Percentiles rank a stretch among this genome's conserved stretches.
Evolutionary conservation across 2,797 vertebrate species (phyloP).

Genomic region (Sorex maritimensis): DNA sequence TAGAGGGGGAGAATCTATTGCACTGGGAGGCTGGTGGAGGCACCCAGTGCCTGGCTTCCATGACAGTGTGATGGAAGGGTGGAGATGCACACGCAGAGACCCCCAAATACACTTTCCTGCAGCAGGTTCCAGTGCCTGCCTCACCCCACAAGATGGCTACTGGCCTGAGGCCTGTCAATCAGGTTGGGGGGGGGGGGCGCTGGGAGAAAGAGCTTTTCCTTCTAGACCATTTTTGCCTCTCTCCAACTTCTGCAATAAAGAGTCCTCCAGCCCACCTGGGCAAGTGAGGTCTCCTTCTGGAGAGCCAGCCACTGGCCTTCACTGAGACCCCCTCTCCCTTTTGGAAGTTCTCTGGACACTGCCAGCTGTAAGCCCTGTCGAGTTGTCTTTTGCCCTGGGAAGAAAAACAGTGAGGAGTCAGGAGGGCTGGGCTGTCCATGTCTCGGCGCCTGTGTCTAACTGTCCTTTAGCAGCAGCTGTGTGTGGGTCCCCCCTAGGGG

Average conservation of each 20-base stretch:
- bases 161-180: constrained; percentile 27
- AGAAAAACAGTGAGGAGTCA: constrained; percentile 45
- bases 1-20: constrained; percentile 53
- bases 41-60: constrained; percentile 52
- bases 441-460: not conserved
- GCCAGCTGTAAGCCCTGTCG: constrained; percentile 7
- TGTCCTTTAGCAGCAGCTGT: not conserved
- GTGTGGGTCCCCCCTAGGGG: not conserved
- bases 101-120: not conserved
- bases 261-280: constrained; percentile 1
- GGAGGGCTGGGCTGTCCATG: not conserved
- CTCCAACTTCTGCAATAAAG: constrained; percentile 55
- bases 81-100: not conserved
- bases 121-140: not conserved
- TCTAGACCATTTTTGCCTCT: constrained; percentile 12
- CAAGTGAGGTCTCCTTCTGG: not conserved
- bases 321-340: not conserved
- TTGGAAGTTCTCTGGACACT: constrained; percentile 46
- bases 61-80: not conserved
- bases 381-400: constrained; percentile 26
- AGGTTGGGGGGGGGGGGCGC: not conserved
- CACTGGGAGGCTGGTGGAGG: not conserved
- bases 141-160: constrained; percentile 61
- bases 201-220: constrained; percentile 13
- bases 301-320: constrained; percentile 38